These are phyloP conservation scores for Myotis vivesi DNA, from an alignment of 2,797 vertebrate species.

Conservation along the genomic window DNA sequence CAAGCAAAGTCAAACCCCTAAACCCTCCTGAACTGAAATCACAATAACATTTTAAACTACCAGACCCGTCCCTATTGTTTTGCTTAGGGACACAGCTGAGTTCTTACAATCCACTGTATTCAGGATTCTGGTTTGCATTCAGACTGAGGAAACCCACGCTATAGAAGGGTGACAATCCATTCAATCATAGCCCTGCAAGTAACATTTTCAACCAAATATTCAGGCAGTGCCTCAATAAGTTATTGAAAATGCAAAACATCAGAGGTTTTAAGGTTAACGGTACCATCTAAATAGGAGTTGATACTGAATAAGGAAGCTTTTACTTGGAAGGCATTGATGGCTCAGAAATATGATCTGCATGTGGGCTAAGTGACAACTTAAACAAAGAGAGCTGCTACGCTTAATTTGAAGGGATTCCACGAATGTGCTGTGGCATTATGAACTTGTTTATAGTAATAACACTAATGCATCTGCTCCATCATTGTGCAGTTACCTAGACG, in stretches of 20 bases:
- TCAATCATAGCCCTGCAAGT: conserved; percentile 51
- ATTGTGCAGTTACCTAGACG: conserved; percentile 84
- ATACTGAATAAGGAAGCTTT: conserved; percentile 53
- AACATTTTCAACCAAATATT: conserved; percentile 49
- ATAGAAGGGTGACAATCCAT: background rate
- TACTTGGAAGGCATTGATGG: conserved; percentile 65
- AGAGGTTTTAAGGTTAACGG: conserved; percentile 59
- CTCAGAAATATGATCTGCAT: conserved; percentile 67
- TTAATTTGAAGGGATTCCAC: conserved; percentile 81
- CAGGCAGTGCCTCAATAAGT: conserved; percentile 42
- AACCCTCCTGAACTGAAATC: conserved; percentile 34
- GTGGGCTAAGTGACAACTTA: conserved; percentile 77
- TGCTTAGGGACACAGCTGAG: conserved; percentile 17
- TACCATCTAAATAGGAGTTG: conserved; percentile 51
- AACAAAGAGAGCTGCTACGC: conserved; percentile 75
- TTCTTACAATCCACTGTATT: background rate
- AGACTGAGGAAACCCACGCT: conserved; percentile 9
- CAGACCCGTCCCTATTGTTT: background rate
- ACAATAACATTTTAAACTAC: conserved; percentile 33
- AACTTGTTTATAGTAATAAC: conserved; percentile 82
- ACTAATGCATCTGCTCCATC: conserved; percentile 82
- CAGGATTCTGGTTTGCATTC: background rate
- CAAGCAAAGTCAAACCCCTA: background rate
- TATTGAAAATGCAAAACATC: conserved; percentile 66
- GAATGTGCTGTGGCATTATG: conserved; percentile 76